Evolutionary conservation across 2,888 invertebrate species (phyloP), one percentile per base, ranked within the genome.

Genomic region (Dynastes maya): DNA sequence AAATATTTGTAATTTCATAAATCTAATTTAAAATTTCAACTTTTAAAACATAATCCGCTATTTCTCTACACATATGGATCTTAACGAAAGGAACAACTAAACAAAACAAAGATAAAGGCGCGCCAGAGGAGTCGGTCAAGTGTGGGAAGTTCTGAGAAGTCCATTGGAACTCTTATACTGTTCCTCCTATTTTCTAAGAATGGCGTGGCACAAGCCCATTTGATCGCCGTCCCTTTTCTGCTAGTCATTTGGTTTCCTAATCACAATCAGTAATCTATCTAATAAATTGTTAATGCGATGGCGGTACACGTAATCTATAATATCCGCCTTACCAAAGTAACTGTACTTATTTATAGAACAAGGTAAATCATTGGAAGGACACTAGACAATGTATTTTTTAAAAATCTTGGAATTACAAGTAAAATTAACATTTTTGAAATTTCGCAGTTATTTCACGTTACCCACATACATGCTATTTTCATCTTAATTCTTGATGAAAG

Each of bases 141-240:
- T 68, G 76, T 76, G 67, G 76, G 76, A 53, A 58, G 76, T 76
- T 76, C 76, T 40, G 58, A 76, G 76, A 76, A 76, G 55, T 76
- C 29, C 61, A 16, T 40, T 64, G 27, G 51, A 67, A 67, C 58
- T 53, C 22, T 61, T 45, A 37, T 61, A 55, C 37, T 37, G 65
- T 67, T 63, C 65, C 76, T 76, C 22, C 53, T 67, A 65, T 76
- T 29, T 40, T 76, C 45, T 53, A 64, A 40, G 55, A 74, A 74
- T 13, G 49, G 65, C 8, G 37, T 27, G 37, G 29, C 65, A 49
- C 16, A 32, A 53, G 65, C 29, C 32, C 72, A 58, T 61, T 61
- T 61, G 32, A 63, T 22, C 13, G 2, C 49, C 29, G 49, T 68
- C 51, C 51, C 51, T 68, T 68, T 45, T 5, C 27, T 72, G 49